Base-by-base conservation (phyloP, 2,797 vertebrate genomes). In the Microcaecilia unicolor region DNA sequence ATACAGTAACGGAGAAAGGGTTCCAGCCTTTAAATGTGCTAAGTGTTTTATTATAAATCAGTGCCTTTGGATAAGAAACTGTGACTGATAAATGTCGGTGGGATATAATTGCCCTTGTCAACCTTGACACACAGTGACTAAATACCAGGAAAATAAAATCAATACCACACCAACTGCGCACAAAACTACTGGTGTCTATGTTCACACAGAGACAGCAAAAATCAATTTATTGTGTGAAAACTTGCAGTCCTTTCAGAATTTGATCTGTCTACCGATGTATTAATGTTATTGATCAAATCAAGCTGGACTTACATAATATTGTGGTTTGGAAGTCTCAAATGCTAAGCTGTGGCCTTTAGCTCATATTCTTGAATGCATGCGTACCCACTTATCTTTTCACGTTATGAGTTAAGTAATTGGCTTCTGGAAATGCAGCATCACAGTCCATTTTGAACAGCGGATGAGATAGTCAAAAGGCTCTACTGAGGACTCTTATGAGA, bases 61-160 rank as follows among this genome's bases (percentile, higher is more conserved):
- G 15, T 24, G 18, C 4, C 13, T 10, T 27, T 48, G 27, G 41
- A 35, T 26, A 23, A 48, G 48, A 42, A 36, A 15, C 2, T 11
- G 11, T 47, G 48, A 48, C 27, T 37, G 24, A 72, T 37, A 64
- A 58, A 55, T 34, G 37, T 39, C 1, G 6, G 35, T 55, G 46
- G 36, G 38, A 48, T 58, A 23, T 34, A 61, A 64, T 47, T 66
- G 51, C 51, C 53, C 58, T 62, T 59, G 58, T 61, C 61, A 73
- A 58, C 49, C 41, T 72, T 67, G 59, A 52, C 38, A 48, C 34
- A 40, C 28, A 56, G 33, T 55, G 41, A 69, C 62, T 57, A 68
- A 74, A 64, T 52, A 71, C 44, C 9, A 56, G 37, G 34, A 49
- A 61, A 72, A 72, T 40, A 57, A 64, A 78, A 65, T 73, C 64